Evolutionary conservation across 2,797 vertebrate genomes (phyloP), one percentile per base, ranked within the genome.

Genomic region (Neosilurus mollespiculum): DNA sequence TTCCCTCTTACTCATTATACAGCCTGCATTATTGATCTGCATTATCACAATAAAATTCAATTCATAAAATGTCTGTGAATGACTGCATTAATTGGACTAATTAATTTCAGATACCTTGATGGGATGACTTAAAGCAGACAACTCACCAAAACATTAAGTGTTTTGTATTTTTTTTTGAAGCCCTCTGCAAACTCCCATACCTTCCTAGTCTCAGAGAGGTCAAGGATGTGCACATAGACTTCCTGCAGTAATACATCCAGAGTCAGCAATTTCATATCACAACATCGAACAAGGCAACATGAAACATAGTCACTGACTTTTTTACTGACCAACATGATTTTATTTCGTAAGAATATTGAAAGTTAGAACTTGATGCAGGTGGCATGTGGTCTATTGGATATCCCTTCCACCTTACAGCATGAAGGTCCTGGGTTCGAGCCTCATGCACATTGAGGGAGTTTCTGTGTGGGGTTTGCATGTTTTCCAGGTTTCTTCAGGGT

Each of bases 161-260:
- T 77, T 90, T 95, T 95, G 90, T 91, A 94, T 89, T 94, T 95
- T 81, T 88, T 94, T 90, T 95, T 95, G 86, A 95, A 95, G 65
- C 82, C 87, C 79, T 95, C 95, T 0, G 93, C 93, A 82, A 95
- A 95, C 89, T 95, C 95, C 94, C 94, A 94, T n/a, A 95, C 94
- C 86, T 95, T 95, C 87, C 90, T 94, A 30, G 94, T 94, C 90
- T 95, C 94, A 18, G 92, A 92, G 75, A 95, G 86, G 86, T 95
- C 95, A 88, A 95, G 90, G 86, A 95, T 92, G 88, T 95, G 95
- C 84, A 95, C 93, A 16, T 91, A 93, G 62, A 95, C 84, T 82
- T 95, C 94, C 95, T 95, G 88, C 34, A 88, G 87, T 16, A 58
- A 89, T 65, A 89, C 14, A 83, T 37, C 37, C 43, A 71, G 5